Base-by-base conservation (phyloP, 2,113 vertebrate species). In the Lepus europaeus region DNA sequence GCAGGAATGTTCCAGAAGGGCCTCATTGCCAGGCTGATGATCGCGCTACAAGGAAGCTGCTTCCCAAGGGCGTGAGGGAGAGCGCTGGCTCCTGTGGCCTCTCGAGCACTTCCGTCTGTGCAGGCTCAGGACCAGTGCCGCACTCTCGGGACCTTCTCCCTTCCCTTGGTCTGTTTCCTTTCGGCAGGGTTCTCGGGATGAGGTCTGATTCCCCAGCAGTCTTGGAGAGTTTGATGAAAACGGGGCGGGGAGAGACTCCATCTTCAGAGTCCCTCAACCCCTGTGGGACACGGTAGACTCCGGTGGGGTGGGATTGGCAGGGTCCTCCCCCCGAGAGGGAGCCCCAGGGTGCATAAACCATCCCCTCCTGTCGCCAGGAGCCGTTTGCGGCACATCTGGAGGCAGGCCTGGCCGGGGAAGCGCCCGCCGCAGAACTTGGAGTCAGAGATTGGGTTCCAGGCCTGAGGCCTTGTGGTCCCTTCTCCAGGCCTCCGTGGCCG, bases 1-100 rank as follows among this genome's bases (percentile, higher is more conserved):
- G 53, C 29, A 88, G 53, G 31, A 88, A 51, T 95, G 36, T 95
- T 83, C 86, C 82, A 95, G 74, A 94, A 91, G 31, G n/a, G 45
- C 36, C 5, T 64, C 79, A 53, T 72, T 83, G 23, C 91, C 68
- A 80, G n/a, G 49, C n/a, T n/a, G 61, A 63, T 78, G 83, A 78
- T 69, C 56, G 3, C 14, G 17, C 13, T 59, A 19, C 23, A 78
- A 74, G 70, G 13, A 72, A 13, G n/a, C 49, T 77, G 29, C 64
- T 90, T 93, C 39, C 31, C 20, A 19, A 45, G 53, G 20, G 49
- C 31, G n/a, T 76, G 63, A 85, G 81, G 81, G 87, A 59, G 63
- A 76, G 63, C 33, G 22, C 33, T 89, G n/a, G 39, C 14, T 51
- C 36, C 76, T 17, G 4, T 17, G 51, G 70, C 14, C 74, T 63